Evolutionary conservation across 2,797 vertebrate species (phyloP), one percentile per base, ranked within the genome.

Genomic region (Rhodeus uyekii): DNA sequence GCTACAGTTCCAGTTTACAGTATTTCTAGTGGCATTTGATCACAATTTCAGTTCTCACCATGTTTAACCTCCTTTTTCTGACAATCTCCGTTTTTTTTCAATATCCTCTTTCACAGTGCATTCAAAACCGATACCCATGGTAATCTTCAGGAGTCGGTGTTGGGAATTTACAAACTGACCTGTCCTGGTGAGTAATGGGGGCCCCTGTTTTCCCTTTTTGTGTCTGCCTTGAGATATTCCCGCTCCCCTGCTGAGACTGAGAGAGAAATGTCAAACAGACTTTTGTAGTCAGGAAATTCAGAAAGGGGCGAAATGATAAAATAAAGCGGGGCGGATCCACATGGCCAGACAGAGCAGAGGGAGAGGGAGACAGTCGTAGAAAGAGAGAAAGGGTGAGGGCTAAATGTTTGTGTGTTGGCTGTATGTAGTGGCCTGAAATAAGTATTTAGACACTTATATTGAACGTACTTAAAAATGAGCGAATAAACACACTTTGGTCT

Each of bases 201-300:
- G 50, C 29, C 72, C 64, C 78, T 42, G 34, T 63, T 77, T 34
- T 81, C 65, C 27, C 71, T 81, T 75, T 75, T 48, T 44, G 61
- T 55, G 42, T 60, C 60, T 81, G 27, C 34, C 61, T 81, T 48
- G 71, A 81, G 71, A 81, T 80, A 60, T 74, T 80, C 60, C 69
- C 7, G 58, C 42, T 81, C 67, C 68, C 74, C 58, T 44, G 79
- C 65, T 81, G 83, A 61, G 72, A 24, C 61, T 76, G 55, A 50
- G 55, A 84, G 46, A 65, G 38, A 73, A 71, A 55, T 69, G 29
- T 50, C 58, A 34, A 42, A 78, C 75, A 38, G 83, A 73, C 65
- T 77, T 85, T 85, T 75, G 83, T 84, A 64, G 65, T 76, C 55
- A 27, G 77, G 64, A 73, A 84, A 61, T 76, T 84, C 79, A 64